A percentile compares a stretch with the other conserved stretches of the same genome.
Evolutionary conservation across 2,888 invertebrate genomes (phyloP).

Genomic region (Petrophora chlorosata): DNA sequence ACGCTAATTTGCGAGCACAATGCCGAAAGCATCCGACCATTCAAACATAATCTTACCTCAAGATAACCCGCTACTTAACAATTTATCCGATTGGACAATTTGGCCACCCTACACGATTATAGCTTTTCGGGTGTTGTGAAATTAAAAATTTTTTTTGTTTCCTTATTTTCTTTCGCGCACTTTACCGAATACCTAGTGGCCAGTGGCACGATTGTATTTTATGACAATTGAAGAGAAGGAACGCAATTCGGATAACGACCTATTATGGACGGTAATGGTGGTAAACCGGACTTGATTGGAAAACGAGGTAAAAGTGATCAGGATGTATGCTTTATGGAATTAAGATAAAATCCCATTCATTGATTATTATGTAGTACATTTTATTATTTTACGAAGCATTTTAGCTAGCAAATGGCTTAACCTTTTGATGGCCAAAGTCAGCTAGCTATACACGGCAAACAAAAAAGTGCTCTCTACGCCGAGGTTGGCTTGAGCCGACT

Average conservation of each 20-base stretch:
- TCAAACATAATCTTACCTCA: slow-evolving; percentile 47
- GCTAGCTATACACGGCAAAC: too few relatives aligned
- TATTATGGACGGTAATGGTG: slow-evolving; percentile 35
- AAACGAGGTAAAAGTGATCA: slow-evolving; percentile 26
- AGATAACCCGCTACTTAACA: slow-evolving; percentile 55
- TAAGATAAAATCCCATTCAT: too few relatives aligned
- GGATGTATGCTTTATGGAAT: slow-evolving; percentile 21
- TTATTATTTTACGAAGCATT: too few relatives aligned
- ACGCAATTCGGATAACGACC: slow-evolving; percentile 34
- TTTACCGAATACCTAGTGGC: too few relatives aligned
- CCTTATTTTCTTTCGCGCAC: slow-evolving; percentile 46
- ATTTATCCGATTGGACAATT: too few relatives aligned
- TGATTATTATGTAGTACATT: too few relatives aligned
- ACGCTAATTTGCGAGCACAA: slow-evolving; percentile 17
- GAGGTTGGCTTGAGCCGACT: too few relatives aligned
- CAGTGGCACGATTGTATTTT: slow-evolving; percentile 50
- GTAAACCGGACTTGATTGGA: slow-evolving; percentile 34
- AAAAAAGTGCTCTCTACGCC: too few relatives aligned
- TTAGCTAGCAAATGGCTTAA: too few relatives aligned
- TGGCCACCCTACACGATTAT: slow-evolving; percentile 55
- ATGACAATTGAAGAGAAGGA: slow-evolving; percentile 52
- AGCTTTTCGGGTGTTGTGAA: slow-evolving; percentile 61
- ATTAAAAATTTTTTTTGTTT: slow-evolving; percentile 62
- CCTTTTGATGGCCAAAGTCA: too few relatives aligned
- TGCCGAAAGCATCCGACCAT: slow-evolving; percentile 35